Base-by-base conservation (phyloP, 2,113 vertebrate species). In the Garra rufa region DNA sequence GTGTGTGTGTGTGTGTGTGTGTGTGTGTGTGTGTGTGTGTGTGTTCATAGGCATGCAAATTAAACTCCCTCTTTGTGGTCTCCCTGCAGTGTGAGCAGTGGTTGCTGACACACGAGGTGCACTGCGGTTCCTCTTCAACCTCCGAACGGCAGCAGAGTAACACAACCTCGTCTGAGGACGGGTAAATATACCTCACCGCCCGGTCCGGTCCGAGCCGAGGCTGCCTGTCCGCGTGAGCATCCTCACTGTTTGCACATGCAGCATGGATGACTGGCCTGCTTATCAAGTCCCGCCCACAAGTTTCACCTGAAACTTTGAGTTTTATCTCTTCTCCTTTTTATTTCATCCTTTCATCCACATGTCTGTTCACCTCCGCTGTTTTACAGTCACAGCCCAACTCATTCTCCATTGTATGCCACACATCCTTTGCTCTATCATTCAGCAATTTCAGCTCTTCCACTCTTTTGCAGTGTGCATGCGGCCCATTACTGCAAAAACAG, bases 1-100 rank as follows among this genome's bases (percentile, higher is more conserved):
- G 48, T 50, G 6, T 43, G 6, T 43, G 6, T 43, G 6, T 50
- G 48, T 34, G 14, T 55, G 83, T 80, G 69, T 81, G 10, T 46
- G 14, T 48, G 55, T 57, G 21, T 52, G 6, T 43, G 8, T 43
- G 8, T 46, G 13, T 55, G 50, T 69, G 65, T 82, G 65, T 82
- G 44, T 41, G 69, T 77, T 9, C 77, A 15, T 69, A 70, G 77
- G 81, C 44, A 11, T 84, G 78, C 59, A 21, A 83, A 86, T 86
- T 89, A 87, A 89, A 87, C 63, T 69, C 14, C 41, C 30, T 89
- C 55, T 89, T 83, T 89, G 81, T 89, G 87, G 81, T 89, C 81
- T 89, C 82, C 87, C 83, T 88, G 87, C 88, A 89, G 88, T 88
- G 87, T 89, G 83, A 89, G 83, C 87, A 87, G 81, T 85, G 88